Evolutionary conservation across 2,888 invertebrate genomes (phyloP), one percentile per base, ranked within the genome.

Genomic region (Diarsia dahlii): DNA sequence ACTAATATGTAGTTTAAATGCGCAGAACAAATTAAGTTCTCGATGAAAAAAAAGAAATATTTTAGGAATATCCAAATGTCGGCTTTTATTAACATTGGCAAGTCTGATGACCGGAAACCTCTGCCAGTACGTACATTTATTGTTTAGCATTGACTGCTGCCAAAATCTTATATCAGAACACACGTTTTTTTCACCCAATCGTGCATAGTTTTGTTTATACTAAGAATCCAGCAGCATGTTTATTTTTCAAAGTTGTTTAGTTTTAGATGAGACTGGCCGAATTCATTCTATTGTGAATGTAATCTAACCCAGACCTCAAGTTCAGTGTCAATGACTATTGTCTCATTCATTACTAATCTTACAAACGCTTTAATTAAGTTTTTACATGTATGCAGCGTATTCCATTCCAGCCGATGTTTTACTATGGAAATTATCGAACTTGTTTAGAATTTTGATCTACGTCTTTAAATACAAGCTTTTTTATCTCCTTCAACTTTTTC

Each of bases 141-240:
- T 89, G 89, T 89, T 89, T 89, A 87, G 75, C 73, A 82, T 82
- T 77, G 69, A 52, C 67, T 79, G 82, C 66, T 92, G 92, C 92
- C 92, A 92, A 91, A 89, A 87, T 77, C 62, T 78, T 85, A 52
- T 72, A 81, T 71, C 77, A 28, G 28, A 28, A 2, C 28, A 77
- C 68, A 52, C 56, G 20, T 23, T 58, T 71, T 74, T 85, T 78
- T 72, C 28, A 52, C 60, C 6, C 70, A 46, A 45, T 64, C 45
- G 9, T 56, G 56, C n/a, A 78, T 74, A 52, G 66, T 74, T 74
- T 74, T 71, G 62, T 69, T 60, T 67, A 73, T n/a, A 75, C 52
- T 45, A 28, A 65, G 48, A 13, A 39, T 64, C 74, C 15, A n/a
- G 45, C 39, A 63, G 50, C 56, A 39, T 75, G 72, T 66, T 65